Evolutionary conservation across 2,797 vertebrate species (phyloP), one percentile per base, ranked within the genome.

Genomic region (Coracias cyanogaster): DNA sequence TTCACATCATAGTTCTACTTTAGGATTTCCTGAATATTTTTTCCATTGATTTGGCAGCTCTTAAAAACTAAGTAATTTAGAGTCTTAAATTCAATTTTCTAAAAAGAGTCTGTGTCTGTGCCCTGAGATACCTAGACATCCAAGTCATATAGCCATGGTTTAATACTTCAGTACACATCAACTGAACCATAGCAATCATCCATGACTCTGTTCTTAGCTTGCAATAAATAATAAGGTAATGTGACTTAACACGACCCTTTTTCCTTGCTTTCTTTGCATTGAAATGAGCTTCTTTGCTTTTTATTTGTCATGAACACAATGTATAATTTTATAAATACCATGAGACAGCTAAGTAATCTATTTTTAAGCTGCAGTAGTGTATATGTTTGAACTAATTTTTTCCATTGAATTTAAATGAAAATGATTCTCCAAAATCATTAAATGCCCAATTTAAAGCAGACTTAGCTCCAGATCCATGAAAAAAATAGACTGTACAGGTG

Each of bases 21-120:
- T 69, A 90, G 70, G 72, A 91, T 94, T 90, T 81, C 90, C 80
- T 82, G 89, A 93, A 69, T 8, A 35, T 17, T 90, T 93, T 95
- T 90, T 76, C 84, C 65, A 88, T 7, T 57, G 24, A 78, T 81
- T 83, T 82, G 49, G 29, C 37, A 86, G 48, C 48, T 91, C 67
- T 90, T 91, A 82, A 86, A 81, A 93, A 55, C 1, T 3, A 69
- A 86, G 17, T 19, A 49, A 76, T 83, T 71, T 29, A 81, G n/a
- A n/a, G 22, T 37, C 76, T 94, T 72, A 72, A 87, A 85, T 74
- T 60, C n/a, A 41, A 9, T 73, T 93, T 91, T 72, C 52, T 89
- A 54, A 33, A 92, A 82, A 41, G 22, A 33, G 15, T 69, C 52
- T 73, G 2, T 55, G n/a, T 55, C 55, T 85, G 57, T 52, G 43